Evolutionary conservation across 1,140 invertebrate species (phyloP), one percentile per base, ranked within the genome.

Genomic region (Zaprionus inermis): DNA sequence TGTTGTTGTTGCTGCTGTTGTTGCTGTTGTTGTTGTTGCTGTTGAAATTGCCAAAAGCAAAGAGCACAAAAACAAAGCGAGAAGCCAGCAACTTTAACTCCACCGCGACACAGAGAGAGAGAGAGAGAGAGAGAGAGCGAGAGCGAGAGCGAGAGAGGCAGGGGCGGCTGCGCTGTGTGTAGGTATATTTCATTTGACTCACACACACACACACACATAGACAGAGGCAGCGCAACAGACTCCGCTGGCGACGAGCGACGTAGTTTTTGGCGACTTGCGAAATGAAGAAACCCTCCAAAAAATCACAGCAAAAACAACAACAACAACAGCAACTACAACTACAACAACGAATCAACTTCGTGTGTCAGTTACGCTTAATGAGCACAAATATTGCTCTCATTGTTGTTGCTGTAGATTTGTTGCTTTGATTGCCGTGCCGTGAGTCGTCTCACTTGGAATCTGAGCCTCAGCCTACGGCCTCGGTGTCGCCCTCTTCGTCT

Each of bases 281-380:
- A 88, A 88, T 80, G 77, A 88, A 83, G 83, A 88, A 89, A 88
- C 83, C 84, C 83, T 77, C 73, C 38, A 83, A 88, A 83, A 77
- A 36, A 69, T 52, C 18, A 66, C 32, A 59, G 56, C 24, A 56
- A 46, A 61, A 70, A 49, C 49, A 60, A 72, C 28, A 56, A 46
- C 68, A 70, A 49, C 49, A 60, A 72, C 28, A 38, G 49, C 63
- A 63, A 44, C 34, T 34, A 44, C 54, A 73, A 34, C 24, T 59
- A 60, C 20, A 63, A 24, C 20, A 70, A 64, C 20, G 49, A 72
- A 80, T 49, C 44, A 80, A 89, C 78, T 81, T 89, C 84, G 83
- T 88, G 84, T 88, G 84, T 88, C 84, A 88, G 84, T 88, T 88
- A 88, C 84, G 84, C 84, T 89, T 89, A 89, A 89, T 88, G 84